Evolutionary conservation across 2,797 vertebrate species (phyloP).

Genomic region (Sphenodon punctatus): DNA sequence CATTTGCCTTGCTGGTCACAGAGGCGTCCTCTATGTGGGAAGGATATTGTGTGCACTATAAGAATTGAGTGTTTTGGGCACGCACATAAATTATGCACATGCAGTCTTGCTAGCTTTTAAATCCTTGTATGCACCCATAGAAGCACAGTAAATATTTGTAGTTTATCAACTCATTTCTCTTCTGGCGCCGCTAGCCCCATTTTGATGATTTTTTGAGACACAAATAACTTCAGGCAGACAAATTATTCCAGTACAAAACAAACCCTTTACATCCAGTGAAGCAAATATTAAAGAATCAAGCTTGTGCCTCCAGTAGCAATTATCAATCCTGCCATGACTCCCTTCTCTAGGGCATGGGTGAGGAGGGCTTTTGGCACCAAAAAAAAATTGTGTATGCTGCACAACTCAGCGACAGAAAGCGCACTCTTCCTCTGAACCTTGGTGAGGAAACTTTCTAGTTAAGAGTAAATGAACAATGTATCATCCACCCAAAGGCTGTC

Average conservation of each 20-base stretch:
- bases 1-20: neutral
- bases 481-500: neutral
- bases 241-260: slow-evolving; percentile 38
- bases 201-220: slow-evolving; percentile 9
- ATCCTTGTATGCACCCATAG: neutral
- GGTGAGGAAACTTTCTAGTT: neutral
- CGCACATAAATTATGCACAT: neutral
- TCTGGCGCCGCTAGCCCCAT: slow-evolving; percentile 1
- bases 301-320: slow-evolving; percentile 54
- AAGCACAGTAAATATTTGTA: neutral
- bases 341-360: neutral
- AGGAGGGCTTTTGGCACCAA: neutral
- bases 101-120: neutral
- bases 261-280: slow-evolving; percentile 43
- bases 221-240: slow-evolving; percentile 52
- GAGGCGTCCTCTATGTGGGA: neutral
- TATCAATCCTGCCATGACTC: slow-evolving; percentile 29
- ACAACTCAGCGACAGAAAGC: neutral
- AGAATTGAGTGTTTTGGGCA: neutral
- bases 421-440: neutral
- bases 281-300: slow-evolving; percentile 27
- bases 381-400: neutral
- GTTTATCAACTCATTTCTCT: neutral
- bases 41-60: neutral
- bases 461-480: neutral